Percentiles rank a stretch among this genome's conserved stretches.
Conservation (phyloP, 2,797 vertebrate genomes). For the Triplophysa yarkandensis region DNA sequence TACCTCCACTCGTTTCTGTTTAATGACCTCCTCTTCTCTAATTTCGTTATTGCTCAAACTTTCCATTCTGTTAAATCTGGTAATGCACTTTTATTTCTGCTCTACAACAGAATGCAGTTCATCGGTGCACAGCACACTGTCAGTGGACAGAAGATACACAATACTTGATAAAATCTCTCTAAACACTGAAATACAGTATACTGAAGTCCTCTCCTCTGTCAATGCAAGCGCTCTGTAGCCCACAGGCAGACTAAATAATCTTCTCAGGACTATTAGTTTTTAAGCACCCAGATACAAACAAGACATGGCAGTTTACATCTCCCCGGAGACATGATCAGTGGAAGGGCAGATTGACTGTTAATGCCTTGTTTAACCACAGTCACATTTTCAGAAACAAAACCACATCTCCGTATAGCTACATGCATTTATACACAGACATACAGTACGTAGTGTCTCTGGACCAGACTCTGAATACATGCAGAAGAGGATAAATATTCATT, state of each 20-base stretch:
- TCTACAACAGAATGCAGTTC: not conserved
- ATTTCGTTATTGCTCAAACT: not conserved
- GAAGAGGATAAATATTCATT: not conserved
- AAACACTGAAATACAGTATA: not conserved
- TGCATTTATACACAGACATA: not conserved
- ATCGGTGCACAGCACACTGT: not conserved
- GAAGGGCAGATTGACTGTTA: slow-evolving; percentile 27
- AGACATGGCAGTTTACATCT: slow-evolving; percentile 14
- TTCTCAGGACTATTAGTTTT: slow-evolving; percentile 8
- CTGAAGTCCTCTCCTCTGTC: slow-evolving; percentile 28
- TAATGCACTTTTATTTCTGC: not conserved
- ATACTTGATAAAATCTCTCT: not conserved
- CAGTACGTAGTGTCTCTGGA: too few relatives aligned
- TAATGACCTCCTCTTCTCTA: not conserved
- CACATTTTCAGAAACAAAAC: slow-evolving; percentile 35
- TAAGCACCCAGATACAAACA: slow-evolving; percentile 35
- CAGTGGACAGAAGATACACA: not conserved
- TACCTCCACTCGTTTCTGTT: not conserved
- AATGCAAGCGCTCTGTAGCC: not conserved
- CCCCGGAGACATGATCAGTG: slow-evolving; percentile 39
- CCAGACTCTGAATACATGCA: not conserved
- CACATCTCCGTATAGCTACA: slow-evolving; percentile 7
- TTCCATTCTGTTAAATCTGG: not conserved
- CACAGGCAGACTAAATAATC: slow-evolving; percentile 11
- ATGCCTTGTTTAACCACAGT: slow-evolving; percentile 44